Conservation (phyloP, 2,113 vertebrate genomes). For the Forbesichthys agassizii region DNA sequence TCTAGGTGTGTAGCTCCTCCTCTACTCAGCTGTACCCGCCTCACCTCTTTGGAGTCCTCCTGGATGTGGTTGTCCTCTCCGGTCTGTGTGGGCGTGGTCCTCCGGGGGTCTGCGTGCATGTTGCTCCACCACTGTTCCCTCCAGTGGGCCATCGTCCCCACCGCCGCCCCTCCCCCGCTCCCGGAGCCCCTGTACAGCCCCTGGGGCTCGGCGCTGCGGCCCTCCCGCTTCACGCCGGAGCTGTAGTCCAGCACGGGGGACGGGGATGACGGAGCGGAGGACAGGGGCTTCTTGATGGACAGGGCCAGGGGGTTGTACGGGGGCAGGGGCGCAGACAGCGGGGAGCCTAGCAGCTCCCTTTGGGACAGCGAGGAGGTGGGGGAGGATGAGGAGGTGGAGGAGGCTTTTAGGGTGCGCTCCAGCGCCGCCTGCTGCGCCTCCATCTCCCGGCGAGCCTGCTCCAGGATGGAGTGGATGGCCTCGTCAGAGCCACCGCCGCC, state of each 20-base stretch:
- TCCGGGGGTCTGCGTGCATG: conserved; percentile 84
- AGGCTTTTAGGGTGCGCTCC: conserved; percentile 89
- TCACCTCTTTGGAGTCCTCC: conserved; percentile 83
- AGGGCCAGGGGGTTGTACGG: conserved; percentile 86
- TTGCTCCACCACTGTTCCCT: conserved; percentile 94
- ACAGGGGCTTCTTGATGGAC: conserved; percentile 87
- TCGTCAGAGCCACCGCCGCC: conserved; percentile 83
- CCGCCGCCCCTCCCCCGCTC: conserved; percentile 52
- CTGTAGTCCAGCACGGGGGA: conserved; percentile 83
- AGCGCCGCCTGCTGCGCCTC: conserved; percentile 92
- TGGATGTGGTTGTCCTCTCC: conserved; percentile 79
- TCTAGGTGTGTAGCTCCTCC: background rate
- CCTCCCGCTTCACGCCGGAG: conserved; percentile 82
- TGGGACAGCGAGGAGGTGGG: conserved; percentile 80
- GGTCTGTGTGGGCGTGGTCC: conserved; percentile 62
- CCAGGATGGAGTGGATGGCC: conserved; percentile 93
- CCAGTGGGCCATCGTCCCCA: conserved; percentile 75
- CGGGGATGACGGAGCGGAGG: conserved; percentile 76
- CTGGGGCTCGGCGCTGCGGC: conserved; percentile 77
- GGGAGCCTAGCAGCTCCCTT: conserved; percentile 84
- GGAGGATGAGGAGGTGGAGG: conserved; percentile 76
- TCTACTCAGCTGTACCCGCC: background rate
- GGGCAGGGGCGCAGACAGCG: conserved; percentile 83
- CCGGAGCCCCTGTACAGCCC: conserved; percentile 79
- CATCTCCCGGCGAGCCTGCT: conserved; percentile 94